phyloP scores from a whole-genome alignment of 2,888 invertebrate genomes.

The Eurois occulta region DNA sequence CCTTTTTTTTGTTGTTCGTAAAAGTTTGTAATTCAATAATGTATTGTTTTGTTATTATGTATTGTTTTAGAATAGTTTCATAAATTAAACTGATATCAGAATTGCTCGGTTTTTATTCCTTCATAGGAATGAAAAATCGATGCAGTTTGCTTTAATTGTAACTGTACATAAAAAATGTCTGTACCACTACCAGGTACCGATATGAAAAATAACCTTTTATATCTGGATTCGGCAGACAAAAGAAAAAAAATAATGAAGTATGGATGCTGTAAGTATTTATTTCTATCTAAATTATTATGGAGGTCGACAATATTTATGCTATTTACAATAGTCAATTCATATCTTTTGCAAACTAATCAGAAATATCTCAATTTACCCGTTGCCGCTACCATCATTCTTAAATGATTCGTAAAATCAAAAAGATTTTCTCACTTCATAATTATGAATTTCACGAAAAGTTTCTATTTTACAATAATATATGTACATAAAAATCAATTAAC shows the following conservation, averaged over 20 bases:
- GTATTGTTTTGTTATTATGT: background rate
- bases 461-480: background rate
- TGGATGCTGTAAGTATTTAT: too few relatives aligned
- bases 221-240: background rate
- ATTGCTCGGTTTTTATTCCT: background rate
- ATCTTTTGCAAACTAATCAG: background rate
- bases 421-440: background rate
- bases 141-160: background rate
- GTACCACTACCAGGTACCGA: background rate
- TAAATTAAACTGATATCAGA: background rate
- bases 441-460: background rate
- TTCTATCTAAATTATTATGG: background rate
- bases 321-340: background rate
- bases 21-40: background rate
- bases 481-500: too few relatives aligned
- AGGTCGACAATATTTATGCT: background rate
- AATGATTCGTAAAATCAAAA: slow-evolving; percentile 3
- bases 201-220: background rate
- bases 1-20: background rate
- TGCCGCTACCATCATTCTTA: background rate
- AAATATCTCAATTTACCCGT: background rate
- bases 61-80: background rate
- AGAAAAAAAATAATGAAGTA: background rate
- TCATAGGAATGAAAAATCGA: background rate
- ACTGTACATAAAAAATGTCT: background rate